Base-by-base conservation (phyloP, 2,113 vertebrate species). In the Nothobranchius furzeri region DNA sequence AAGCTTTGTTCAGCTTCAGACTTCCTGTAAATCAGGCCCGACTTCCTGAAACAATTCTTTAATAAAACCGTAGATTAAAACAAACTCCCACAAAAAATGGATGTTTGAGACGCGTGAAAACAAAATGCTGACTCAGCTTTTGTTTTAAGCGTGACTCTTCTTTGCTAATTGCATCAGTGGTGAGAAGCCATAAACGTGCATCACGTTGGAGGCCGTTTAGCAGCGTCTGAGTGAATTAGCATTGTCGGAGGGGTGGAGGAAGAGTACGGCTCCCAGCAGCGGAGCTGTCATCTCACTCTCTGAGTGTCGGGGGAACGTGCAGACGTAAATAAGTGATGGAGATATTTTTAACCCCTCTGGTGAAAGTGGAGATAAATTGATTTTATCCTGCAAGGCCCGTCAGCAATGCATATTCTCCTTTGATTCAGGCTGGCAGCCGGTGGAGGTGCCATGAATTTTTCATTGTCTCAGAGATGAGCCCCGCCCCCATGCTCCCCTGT, bases 361-460 rank as follows among this genome's bases (percentile, higher is more conserved):
- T 84, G 76, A 87, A 90, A 86, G 87, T 80, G 76, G 80, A 87
- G 84, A 90, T 88, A 86, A 88, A 91, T 88, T 73, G 81, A 87
- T 89, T 88, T 86, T 60, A 76, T 87, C 73, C 81, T 83, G 76
- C 77, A 48, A 77, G 78, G 78, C 81, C 84, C 79, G 73, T 87
- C 84, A 82, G 73, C 67, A 57, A 81, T 82, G 79, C 86, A 81
- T 73, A 85, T 76, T 81, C 60, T 75, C 73, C 76, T 86, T 87
- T 89, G 87, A 90, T 89, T 86, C 83, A 69, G 79, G 68, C 85
- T 83, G 86, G 85, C 84, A 88, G 83, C 76, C 73, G 47, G 62
- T 78, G 80, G 83, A 89, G 81, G 76, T 70, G 84, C 52, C 62
- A 87, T 90, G 68, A 86, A 91, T 89, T 81, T 90, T 91, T 91